phyloP scores from a whole-genome alignment of 1,140 invertebrate species.

The Hycleus cichorii region DNA sequence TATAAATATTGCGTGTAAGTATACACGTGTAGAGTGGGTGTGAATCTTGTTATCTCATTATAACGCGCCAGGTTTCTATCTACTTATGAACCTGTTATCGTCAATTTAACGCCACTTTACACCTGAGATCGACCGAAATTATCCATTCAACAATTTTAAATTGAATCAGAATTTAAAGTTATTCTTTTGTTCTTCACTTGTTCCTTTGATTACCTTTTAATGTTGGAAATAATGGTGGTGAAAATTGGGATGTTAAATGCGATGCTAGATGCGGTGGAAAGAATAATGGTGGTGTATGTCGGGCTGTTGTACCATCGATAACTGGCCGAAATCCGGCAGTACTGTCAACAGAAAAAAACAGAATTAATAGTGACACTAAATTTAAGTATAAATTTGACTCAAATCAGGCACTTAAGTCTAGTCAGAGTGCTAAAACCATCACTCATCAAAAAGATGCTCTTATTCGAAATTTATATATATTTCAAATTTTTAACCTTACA shows the following conservation, averaged over 20 bases:
- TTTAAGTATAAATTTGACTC: no score
- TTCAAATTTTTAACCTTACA: no score
- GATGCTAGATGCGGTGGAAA: constrained; percentile 72
- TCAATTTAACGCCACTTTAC: constrained; percentile 27
- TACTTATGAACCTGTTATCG: constrained; percentile 18
- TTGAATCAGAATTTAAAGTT: constrained; percentile 15
- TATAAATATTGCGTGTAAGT: no score
- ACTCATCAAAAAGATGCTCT: no score
- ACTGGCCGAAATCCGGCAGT: constrained; percentile 49
- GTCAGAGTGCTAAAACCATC: no score
- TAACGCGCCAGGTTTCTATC: constrained; percentile 17
- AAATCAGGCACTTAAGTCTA: no score
- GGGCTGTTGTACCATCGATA: constrained; percentile 48
- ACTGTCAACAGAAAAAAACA: constrained; percentile 18
- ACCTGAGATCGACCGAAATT: constrained; percentile 23
- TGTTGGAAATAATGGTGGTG: constrained; percentile 68
- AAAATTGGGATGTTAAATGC: constrained; percentile 61
- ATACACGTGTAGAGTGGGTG: no score
- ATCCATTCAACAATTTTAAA: constrained; percentile 22
- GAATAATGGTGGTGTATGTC: constrained; percentile 60
- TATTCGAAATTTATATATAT: no score
- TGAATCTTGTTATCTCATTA: no score
- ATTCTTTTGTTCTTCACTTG: constrained; percentile 2
- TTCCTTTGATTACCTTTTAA: constrained; percentile 55
- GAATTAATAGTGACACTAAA: no score